Evolutionary conservation across 2,113 vertebrate genomes (phyloP).

Genomic region (Aegotheles bennettii): DNA sequence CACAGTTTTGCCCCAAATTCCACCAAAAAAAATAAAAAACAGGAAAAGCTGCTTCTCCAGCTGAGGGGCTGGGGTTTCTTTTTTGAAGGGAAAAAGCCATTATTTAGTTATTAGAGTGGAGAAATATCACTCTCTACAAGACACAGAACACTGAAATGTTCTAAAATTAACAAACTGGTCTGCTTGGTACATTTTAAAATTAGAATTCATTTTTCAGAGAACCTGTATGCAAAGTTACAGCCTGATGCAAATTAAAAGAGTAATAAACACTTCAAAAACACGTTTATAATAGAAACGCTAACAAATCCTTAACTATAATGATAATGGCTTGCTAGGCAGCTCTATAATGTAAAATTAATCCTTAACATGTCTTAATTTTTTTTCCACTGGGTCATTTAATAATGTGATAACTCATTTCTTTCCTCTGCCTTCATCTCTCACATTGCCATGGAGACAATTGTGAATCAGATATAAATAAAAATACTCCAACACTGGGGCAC

Average conservation of each 20-base stretch:
- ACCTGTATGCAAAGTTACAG: conserved; percentile 12
- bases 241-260: neutral
- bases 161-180: conserved; percentile 28
- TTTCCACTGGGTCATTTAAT: conserved; percentile 66
- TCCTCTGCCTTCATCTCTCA: conserved; percentile 57
- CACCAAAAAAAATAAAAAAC: neutral
- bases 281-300: conserved; percentile 20
- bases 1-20: neutral
- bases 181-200: neutral
- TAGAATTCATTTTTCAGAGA: neutral
- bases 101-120: neutral
- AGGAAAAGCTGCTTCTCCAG: neutral
- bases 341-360: conserved; percentile 44
- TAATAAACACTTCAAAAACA: conserved; percentile 1
- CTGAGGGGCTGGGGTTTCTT: neutral
- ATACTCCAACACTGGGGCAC: conserved; percentile 69
- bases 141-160: neutral
- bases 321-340: conserved; percentile 33
- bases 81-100: neutral
- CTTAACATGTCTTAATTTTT: conserved; percentile 48
- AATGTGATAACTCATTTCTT: conserved; percentile 52
- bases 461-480: conserved; percentile 80
- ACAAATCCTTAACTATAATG: conserved; percentile 30
- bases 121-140: neutral
- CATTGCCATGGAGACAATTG: conserved; percentile 75